Evolutionary conservation across 2,888 invertebrate species (phyloP).

Genomic region (Caenorhabditis japonica): DNA sequence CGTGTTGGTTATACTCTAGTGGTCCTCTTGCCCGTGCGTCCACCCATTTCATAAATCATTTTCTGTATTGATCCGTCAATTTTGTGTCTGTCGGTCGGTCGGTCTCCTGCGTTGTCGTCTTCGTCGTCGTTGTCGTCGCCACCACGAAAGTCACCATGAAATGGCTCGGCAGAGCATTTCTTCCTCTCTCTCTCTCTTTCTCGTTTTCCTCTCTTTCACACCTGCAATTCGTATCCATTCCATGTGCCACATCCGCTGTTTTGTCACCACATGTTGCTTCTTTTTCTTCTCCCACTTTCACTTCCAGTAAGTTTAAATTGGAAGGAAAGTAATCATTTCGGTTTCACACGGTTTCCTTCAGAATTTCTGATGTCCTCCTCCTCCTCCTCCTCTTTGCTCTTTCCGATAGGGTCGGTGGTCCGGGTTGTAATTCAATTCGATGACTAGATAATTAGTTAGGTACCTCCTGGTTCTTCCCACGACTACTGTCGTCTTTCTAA

Average conservation of each 20-base stretch:
- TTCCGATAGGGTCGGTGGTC: not conserved
- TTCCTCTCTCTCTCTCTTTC: conserved; percentile 18
- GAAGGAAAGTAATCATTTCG: too few relatives aligned
- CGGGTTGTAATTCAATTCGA: conserved; percentile 33
- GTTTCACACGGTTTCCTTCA: conserved; percentile 4
- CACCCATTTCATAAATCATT: conserved; percentile 50
- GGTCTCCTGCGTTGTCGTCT: too few relatives aligned
- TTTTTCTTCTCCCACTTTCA: conserved; percentile 2
- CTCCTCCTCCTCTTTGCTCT: conserved; percentile 4
- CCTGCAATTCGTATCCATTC: conserved; percentile 41
- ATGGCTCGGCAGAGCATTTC: conserved; percentile 15
- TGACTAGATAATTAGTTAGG: conserved; percentile 41
- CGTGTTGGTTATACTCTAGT: too few relatives aligned
- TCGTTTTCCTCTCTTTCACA: conserved; percentile 35
- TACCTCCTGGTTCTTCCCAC: conserved; percentile 12
- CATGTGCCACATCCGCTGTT: conserved; percentile 21
- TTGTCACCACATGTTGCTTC: conserved; percentile 41
- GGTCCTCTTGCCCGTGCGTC: too few relatives aligned
- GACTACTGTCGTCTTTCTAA: conserved; percentile 22
- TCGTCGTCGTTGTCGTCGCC: conserved; percentile 10
- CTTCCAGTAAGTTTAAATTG: too few relatives aligned
- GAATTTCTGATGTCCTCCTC: conserved; percentile 14
- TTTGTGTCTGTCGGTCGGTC: too few relatives aligned
- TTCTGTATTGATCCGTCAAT: conserved; percentile 45
- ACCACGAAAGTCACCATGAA: conserved; percentile 26